Conservation (phyloP, 1,140 invertebrate genomes). For the Drosophila nebulosa region DNA sequence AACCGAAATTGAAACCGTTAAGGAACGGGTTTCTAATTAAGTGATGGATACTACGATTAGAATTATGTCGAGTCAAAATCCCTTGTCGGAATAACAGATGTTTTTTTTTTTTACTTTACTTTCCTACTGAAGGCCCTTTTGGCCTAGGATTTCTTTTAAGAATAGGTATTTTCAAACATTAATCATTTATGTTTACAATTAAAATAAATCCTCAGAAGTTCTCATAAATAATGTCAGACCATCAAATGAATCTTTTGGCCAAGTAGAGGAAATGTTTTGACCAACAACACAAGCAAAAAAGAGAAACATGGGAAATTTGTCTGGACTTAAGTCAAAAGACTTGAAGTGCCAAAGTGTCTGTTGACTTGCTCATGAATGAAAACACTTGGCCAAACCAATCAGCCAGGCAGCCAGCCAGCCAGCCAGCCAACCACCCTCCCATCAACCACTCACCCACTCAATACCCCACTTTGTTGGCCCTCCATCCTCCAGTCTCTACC, state of each 20-base stretch:
- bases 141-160: no score
- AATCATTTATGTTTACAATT: constrained; percentile 67
- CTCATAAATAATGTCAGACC: constrained; percentile 52
- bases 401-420: background rate
- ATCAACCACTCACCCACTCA: constrained; percentile 9
- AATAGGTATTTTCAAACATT: constrained; percentile 21
- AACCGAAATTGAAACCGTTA: no score
- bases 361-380: constrained; percentile 70
- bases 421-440: background rate
- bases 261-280: background rate
- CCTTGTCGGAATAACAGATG: no score
- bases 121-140: background rate
- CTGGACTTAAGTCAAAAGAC: constrained; percentile 7
- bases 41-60: no score
- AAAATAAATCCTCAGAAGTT: constrained; percentile 40
- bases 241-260: background rate
- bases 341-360: constrained; percentile 26
- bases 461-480: background rate
- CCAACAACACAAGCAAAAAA: background rate
- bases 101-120: no score
- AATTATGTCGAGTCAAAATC: no score
- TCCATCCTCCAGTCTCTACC: background rate
- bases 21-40: constrained; percentile 71
- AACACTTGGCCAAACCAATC: constrained; percentile 70
- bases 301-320: background rate